phyloP scores from a whole-genome alignment of 2,888 invertebrate species.

The Allacma fusca region DNA sequence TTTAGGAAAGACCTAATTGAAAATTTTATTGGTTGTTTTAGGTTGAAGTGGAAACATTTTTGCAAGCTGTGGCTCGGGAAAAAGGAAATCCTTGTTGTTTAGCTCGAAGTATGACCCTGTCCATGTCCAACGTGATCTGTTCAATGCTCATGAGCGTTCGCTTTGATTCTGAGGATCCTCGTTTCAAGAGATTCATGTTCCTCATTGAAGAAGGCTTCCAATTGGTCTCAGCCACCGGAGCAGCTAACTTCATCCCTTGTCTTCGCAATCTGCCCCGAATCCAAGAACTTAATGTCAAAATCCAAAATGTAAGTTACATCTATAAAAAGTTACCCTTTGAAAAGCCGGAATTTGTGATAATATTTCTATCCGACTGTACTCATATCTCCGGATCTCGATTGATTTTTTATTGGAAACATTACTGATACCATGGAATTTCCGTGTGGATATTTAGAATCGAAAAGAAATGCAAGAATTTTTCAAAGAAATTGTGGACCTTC shows the following conservation, averaged over 20 bases:
- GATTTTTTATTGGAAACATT: too few relatives aligned
- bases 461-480: constrained; percentile 86
- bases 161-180: constrained; percentile 78
- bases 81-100: constrained; percentile 77
- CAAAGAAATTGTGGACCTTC: constrained; percentile 83
- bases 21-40: constrained; percentile 63
- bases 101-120: constrained; percentile 78
- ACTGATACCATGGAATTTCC: background rate
- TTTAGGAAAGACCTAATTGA: too few relatives aligned
- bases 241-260: constrained; percentile 83
- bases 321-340: too few relatives aligned
- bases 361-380: too few relatives aligned
- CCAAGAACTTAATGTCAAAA: constrained; percentile 58
- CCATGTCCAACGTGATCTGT: constrained; percentile 90
- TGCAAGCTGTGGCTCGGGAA: constrained; percentile 72
- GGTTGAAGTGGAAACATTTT: constrained; percentile 80
- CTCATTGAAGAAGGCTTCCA: constrained; percentile 92
- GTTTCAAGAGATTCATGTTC: constrained; percentile 80
- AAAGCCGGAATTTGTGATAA: too few relatives aligned
- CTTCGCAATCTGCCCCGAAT: constrained; percentile 71
- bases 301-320: constrained; percentile 53
- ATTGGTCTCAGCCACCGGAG: constrained; percentile 82
- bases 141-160: constrained; percentile 88
- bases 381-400: too few relatives aligned
- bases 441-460: constrained; percentile 70